phyloP scores from a whole-genome alignment of 2,113 vertebrate species.

The Anhinga rufa region DNA sequence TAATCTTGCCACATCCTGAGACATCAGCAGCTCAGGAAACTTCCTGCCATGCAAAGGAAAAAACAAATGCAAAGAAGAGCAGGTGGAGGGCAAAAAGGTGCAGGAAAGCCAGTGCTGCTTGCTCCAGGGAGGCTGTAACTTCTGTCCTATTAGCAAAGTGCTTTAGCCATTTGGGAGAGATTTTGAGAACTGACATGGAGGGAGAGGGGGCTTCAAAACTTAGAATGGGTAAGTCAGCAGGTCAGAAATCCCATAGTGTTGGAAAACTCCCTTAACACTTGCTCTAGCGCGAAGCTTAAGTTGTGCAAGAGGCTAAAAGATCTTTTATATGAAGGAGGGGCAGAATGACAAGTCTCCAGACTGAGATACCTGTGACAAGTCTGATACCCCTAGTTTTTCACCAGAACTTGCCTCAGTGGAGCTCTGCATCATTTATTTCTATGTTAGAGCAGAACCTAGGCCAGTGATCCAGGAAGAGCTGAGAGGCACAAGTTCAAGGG shows the following conservation, averaged over 20 bases:
- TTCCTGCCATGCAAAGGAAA: slow-evolving; percentile 3
- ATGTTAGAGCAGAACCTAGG: not conserved
- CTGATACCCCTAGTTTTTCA: not conserved
- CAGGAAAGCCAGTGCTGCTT: not conserved
- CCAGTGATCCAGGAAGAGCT: not conserved
- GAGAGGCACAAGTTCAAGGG: not conserved
- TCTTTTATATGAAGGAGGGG: not conserved
- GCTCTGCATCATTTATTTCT: not conserved
- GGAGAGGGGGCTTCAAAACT: not conserved
- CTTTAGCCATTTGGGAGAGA: not conserved
- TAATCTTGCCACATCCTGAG: not conserved
- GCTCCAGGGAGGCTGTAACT: not conserved
- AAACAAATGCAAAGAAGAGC: not conserved
- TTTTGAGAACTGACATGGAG: not conserved
- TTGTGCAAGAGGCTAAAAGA: not conserved
- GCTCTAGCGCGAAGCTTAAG: not conserved
- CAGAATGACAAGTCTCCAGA: not conserved
- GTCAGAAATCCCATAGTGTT: not conserved
- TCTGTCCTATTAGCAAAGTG: not conserved
- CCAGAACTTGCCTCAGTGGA: not conserved
- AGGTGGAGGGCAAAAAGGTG: not conserved
- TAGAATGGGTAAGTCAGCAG: not conserved
- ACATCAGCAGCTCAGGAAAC: not conserved
- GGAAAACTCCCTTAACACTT: not conserved
- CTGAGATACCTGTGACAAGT: not conserved